Evolutionary conservation across 2,888 invertebrate species (phyloP).

Genomic region (Tetramorium bicarinatum): DNA sequence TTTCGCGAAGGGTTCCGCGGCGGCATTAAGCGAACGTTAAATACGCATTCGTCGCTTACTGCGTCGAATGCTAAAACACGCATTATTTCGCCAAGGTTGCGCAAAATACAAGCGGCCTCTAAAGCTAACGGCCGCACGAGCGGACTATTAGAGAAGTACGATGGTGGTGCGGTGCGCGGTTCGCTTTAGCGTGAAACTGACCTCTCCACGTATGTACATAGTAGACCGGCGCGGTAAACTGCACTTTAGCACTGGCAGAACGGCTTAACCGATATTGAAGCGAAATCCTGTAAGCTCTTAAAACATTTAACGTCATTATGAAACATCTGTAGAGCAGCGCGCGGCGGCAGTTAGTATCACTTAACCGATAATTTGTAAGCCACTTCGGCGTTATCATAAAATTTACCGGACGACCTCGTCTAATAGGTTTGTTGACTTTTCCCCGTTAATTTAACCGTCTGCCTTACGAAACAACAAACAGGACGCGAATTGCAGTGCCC

Average conservation of each 20-base stretch:
- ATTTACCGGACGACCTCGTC: constrained; percentile 39
- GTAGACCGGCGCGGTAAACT: constrained; percentile 74
- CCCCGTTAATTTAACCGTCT: background rate
- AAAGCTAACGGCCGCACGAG: constrained; percentile 35
- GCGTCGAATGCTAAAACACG: constrained; percentile 40
- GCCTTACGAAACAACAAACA: constrained; percentile 30
- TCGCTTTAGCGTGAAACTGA: constrained; percentile 77
- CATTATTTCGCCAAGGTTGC: constrained; percentile 27
- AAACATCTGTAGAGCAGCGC: constrained; percentile 53
- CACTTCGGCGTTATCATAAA: constrained; percentile 55
- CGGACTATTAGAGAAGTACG: constrained; percentile 47
- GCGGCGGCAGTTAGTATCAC: constrained; percentile 52
- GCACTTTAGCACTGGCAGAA: constrained; percentile 74
- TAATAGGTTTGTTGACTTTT: constrained; percentile 35
- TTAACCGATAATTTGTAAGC: constrained; percentile 62
- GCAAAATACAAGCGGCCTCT: constrained; percentile 40
- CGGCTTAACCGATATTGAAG: constrained; percentile 76
- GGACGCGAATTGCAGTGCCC: background rate
- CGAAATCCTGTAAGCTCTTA: constrained; percentile 72
- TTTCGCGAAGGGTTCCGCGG: background rate
- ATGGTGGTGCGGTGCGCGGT: constrained; percentile 63
- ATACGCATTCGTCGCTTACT: constrained; percentile 28
- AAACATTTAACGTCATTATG: constrained; percentile 74
- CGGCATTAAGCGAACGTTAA: constrained; percentile 24
- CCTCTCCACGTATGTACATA: constrained; percentile 70